These are phyloP conservation scores for Adrianichthys oophorus DNA, from an alignment of 2,797 vertebrate species.

Conservation along the genomic window DNA sequence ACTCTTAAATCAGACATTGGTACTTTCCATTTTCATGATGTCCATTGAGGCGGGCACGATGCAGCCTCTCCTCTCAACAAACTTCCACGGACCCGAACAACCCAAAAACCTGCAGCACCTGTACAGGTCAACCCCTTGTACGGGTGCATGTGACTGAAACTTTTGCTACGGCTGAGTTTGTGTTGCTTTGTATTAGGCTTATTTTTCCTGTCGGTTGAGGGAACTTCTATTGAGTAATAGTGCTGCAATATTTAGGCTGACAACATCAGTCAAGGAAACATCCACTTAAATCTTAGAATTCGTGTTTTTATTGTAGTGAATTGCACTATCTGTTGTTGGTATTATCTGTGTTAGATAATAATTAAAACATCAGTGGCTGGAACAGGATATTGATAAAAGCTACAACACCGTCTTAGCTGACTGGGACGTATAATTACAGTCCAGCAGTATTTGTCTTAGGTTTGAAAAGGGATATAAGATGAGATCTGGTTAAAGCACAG, in stretches of 20 bases:
- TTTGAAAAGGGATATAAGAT: slow-evolving; percentile 10
- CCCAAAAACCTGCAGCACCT: too few relatives aligned
- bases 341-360: not conserved
- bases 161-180: too few relatives aligned
- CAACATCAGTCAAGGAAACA: not conserved
- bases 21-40: too few relatives aligned
- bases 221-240: not conserved
- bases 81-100: too few relatives aligned
- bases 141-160: too few relatives aligned
- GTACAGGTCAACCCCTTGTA: too few relatives aligned
- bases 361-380: not conserved
- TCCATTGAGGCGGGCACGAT: too few relatives aligned
- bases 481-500: slow-evolving; percentile 13
- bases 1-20: too few relatives aligned
- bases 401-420: slow-evolving; percentile 1
- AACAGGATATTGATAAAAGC: slow-evolving; percentile 2
- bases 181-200: too few relatives aligned
- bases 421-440: not conserved
- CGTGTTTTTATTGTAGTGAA: not conserved
- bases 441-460: not conserved
- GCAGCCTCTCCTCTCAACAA: too few relatives aligned
- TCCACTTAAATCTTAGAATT: not conserved
- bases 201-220: too few relatives aligned
- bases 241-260: not conserved
- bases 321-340: not conserved